These are phyloP conservation scores for Pemphigus obesinymphae DNA, from an alignment of 1,140 invertebrate species.

Conservation along the genomic window DNA sequence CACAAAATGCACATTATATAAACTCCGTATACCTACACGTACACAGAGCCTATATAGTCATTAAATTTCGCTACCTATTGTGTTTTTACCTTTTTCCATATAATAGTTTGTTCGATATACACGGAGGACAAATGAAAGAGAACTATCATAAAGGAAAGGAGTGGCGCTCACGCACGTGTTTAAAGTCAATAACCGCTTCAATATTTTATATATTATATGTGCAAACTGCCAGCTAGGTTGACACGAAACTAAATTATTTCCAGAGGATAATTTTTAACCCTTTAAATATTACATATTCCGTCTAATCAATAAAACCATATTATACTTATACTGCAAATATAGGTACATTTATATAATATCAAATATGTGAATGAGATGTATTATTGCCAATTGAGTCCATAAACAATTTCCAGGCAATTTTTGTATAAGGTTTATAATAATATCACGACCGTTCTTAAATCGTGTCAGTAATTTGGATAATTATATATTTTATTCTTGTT, in stretches of 20 bases:
- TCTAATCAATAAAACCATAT: background rate
- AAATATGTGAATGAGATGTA: too few species aligned
- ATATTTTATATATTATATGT: constrained; percentile 16
- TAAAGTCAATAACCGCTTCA: constrained; percentile 40
- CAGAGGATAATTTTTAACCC: background rate
- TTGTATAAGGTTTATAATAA: too few species aligned
- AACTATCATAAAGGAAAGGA: constrained; percentile 22
- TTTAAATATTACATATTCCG: background rate
- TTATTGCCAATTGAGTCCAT: too few species aligned
- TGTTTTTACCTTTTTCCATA: constrained; percentile 5
- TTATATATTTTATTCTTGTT: too few species aligned
- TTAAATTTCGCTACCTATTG: constrained; percentile 22
- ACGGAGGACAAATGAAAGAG: constrained; percentile 20
- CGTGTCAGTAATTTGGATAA: too few species aligned
- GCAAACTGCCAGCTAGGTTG: background rate
- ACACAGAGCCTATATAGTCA: too few species aligned
- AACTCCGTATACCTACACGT: background rate
- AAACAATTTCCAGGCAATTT: too few species aligned
- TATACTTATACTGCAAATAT: too few species aligned
- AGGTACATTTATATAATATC: too few species aligned
- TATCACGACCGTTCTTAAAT: too few species aligned
- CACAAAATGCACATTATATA: background rate
- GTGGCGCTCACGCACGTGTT: constrained; percentile 33
- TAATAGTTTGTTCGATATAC: constrained; percentile 33
- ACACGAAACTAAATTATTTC: background rate